Conservation (phyloP, 2,113 vertebrate genomes). For the Istiophorus platypterus region DNA sequence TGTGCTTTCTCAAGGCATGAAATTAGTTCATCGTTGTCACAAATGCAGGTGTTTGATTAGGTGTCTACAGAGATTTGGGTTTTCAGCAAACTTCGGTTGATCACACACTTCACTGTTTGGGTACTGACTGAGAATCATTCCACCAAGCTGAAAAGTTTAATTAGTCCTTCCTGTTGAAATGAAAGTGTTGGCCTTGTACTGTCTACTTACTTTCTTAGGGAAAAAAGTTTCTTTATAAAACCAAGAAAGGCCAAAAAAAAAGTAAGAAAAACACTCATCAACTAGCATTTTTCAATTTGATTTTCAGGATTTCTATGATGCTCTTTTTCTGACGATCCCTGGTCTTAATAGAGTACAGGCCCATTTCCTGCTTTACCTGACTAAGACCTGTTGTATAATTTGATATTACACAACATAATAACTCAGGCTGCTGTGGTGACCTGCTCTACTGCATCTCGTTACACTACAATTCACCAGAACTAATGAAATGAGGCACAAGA, state of each 20-base stretch:
- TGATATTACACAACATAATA: neutral
- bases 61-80: neutral
- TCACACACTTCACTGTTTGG: neutral
- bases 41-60: neutral
- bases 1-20: neutral
- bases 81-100: neutral
- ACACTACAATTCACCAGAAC: conserved; percentile 12
- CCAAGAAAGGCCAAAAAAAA: neutral
- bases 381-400: conserved; percentile 30
- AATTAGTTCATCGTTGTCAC: neutral
- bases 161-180: neutral
- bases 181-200: neutral
- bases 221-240: neutral
- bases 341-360: neutral
- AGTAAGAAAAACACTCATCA: neutral
- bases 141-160: neutral
- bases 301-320: conserved; percentile 3
- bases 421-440: neutral
- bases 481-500: conserved; percentile 47
- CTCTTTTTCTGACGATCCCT: neutral
- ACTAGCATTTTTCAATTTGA: neutral
- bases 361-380: conserved; percentile 4
- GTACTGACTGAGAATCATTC: too few relatives aligned
- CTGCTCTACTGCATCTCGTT: neutral
- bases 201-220: neutral